Percentiles rank a stretch among this genome's conserved stretches.
Evolutionary conservation across 2,113 vertebrate genomes (phyloP).

Genomic region (Cephalopterus ornatus): DNA sequence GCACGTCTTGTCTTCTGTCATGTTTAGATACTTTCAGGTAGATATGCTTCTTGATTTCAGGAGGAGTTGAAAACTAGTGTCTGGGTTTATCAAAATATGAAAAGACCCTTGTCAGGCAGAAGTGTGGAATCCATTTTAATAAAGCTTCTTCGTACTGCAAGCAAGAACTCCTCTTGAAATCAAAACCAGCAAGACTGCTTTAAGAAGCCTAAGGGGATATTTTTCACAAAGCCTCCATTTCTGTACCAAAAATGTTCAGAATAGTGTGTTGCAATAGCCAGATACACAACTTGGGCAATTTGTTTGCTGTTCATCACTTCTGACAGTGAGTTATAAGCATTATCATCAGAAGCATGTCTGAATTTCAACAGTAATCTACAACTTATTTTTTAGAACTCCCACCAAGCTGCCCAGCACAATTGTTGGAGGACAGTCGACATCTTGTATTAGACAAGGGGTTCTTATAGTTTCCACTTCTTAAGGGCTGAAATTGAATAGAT

Average conservation of each 20-base stretch:
- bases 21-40: not conserved
- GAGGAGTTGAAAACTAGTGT: not conserved
- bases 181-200: not conserved
- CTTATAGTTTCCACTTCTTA: slow-evolving; percentile 4
- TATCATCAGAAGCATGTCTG: slow-evolving; percentile 24
- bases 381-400: slow-evolving; percentile 51
- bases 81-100: not conserved
- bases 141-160: not conserved
- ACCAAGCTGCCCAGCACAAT: slow-evolving; percentile 12
- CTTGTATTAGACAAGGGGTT: not conserved
- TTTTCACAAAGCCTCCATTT: not conserved
- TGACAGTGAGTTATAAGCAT: not conserved
- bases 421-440: slow-evolving; percentile 21
- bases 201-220: not conserved
- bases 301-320: slow-evolving; percentile 34
- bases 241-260: not conserved
- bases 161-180: not conserved
- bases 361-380: slow-evolving; percentile 19
- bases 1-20: not conserved
- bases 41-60: not conserved
- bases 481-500: slow-evolving; percentile 10
- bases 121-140: not conserved
- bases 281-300: slow-evolving; percentile 15
- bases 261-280: slow-evolving; percentile 9
- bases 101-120: not conserved